Evolutionary conservation across 2,113 vertebrate genomes (phyloP).

Genomic region (Anguilla japonica): DNA sequence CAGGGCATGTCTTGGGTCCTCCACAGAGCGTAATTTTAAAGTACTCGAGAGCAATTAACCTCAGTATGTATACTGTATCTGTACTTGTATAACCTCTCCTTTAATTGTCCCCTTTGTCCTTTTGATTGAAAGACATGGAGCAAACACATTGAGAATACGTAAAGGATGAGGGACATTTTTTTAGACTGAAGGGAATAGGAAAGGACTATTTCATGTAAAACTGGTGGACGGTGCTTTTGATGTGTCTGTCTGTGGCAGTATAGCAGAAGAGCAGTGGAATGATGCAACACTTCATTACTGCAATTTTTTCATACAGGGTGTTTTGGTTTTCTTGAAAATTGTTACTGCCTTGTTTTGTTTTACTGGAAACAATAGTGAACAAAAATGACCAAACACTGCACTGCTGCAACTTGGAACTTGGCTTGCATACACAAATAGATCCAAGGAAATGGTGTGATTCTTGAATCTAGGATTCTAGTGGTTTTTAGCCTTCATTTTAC

Average conservation of each 20-base stretch:
- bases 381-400: not conserved
- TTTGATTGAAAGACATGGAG: not conserved
- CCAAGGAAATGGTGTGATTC: not conserved
- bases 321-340: not conserved
- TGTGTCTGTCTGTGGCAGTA: not conserved
- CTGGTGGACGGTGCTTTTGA: not conserved
- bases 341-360: not conserved
- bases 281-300: not conserved
- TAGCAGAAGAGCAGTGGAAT: not conserved
- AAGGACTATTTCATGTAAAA: not conserved
- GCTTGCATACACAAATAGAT: not conserved
- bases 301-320: not conserved
- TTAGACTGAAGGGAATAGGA: not conserved
- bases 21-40: not conserved
- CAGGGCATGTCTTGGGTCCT: not conserved
- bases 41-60: conserved; percentile 12
- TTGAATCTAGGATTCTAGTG: not conserved
- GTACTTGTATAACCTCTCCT: not conserved
- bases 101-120: not conserved
- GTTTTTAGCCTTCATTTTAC: not conserved
- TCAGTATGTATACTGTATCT: not conserved
- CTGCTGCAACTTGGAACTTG: not conserved
- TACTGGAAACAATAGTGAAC: not conserved
- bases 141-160: not conserved
- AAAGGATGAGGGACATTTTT: not conserved